A percentile compares a stretch with the other conserved stretches of the same genome.
phyloP scores from a whole-genome alignment of 2,797 vertebrate genomes.

The Sebastes iracundus region DNA sequence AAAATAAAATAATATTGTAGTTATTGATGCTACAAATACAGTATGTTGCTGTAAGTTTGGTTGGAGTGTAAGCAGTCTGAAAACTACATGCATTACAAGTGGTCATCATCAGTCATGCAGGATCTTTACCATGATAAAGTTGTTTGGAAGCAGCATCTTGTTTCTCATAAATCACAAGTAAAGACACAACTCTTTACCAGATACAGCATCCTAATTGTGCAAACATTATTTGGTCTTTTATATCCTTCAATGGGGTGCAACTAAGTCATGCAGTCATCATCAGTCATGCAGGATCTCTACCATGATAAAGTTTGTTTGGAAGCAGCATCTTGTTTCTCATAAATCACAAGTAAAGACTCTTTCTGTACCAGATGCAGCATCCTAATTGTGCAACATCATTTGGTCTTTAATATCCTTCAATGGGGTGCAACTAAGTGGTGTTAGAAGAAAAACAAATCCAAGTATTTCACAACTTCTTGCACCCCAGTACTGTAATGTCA shows the following conservation, averaged over 20 bases:
- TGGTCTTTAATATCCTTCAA: background rate
- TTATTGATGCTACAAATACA: background rate
- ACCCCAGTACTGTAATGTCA: conserved; percentile 84
- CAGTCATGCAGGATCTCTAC: background rate
- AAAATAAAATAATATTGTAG: rapidly evolving
- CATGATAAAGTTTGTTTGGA: background rate
- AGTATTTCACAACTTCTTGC: conserved; percentile 80
- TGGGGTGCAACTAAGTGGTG: conserved; percentile 21
- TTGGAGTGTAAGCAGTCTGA: too few species aligned
- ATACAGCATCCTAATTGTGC: background rate
- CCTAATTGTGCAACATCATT: background rate
- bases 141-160: background rate
- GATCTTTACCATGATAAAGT: background rate
- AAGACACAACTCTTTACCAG: too few species aligned
- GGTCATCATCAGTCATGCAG: background rate
- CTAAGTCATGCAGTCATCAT: background rate
- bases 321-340: background rate
- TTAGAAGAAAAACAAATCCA: conserved; percentile 48
- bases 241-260: background rate
- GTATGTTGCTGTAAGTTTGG: background rate
- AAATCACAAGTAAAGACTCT: too few species aligned
- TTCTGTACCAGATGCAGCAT: too few species aligned
- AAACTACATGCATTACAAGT: too few species aligned
- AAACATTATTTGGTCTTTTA: background rate
- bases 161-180: background rate